A percentile compares a stretch with the other conserved stretches of the same genome.
These are phyloP conservation scores for Leguminivora glycinivorella DNA, from an alignment of 1,140 invertebrate species.

Conservation along the genomic window DNA sequence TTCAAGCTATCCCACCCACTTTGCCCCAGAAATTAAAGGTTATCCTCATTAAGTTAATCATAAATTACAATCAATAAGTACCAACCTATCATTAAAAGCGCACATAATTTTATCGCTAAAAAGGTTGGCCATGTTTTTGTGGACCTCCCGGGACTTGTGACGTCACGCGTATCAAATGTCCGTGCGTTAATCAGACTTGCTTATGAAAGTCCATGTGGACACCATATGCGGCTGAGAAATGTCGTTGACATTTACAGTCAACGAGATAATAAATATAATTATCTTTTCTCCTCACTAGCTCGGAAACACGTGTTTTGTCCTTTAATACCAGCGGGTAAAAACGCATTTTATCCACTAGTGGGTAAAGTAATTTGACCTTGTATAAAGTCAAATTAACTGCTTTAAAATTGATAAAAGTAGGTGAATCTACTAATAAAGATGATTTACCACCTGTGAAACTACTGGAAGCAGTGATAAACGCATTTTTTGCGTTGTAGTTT, in stretches of 20 bases:
- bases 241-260: constrained; percentile 6
- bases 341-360: no score
- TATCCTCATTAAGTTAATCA: neutral
- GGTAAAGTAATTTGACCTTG: no score
- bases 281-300: no score
- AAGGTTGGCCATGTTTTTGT: neutral
- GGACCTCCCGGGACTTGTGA: constrained; percentile 15
- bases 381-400: no score
- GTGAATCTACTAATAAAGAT: no score
- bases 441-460: no score
- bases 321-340: no score
- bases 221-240: constrained; percentile 23
- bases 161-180: constrained; percentile 13
- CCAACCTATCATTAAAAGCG: neutral
- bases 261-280: constrained; percentile 4
- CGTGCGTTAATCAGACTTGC: neutral
- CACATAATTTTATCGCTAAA: neutral
- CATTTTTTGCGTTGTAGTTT: no score
- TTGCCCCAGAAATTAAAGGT: neutral
- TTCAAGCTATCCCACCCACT: neutral
- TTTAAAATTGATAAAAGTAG: no score
- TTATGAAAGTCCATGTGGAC: constrained; percentile 5
- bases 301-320: no score
- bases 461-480: no score
- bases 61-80: neutral